Evolutionary conservation across 2,797 vertebrate genomes (phyloP), one percentile per base, ranked within the genome.

Genomic region (Anguilla anguilla): DNA sequence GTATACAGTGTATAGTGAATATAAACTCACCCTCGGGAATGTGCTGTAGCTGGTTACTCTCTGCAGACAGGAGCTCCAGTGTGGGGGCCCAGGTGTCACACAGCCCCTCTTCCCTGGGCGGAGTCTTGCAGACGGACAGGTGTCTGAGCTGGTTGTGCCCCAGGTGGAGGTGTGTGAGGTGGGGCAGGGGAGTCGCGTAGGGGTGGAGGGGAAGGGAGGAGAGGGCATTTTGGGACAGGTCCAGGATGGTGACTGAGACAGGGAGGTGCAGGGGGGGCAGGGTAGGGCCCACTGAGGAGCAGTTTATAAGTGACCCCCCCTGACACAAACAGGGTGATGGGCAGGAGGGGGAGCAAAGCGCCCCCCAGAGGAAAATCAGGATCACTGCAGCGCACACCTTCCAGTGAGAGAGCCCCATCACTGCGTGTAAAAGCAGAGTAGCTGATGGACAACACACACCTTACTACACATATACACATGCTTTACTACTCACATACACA

Each of bases 21-120:
- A 74, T 74, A 79, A n/a, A 55, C 96, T 95, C 95, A 98, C 98
- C 97, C 92, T 92, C 91, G 89, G 98, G 97, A 91, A 97, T 88
- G 84, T 88, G 55, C 0, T 89, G 90, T 3, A 99, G 96, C 51
- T 94, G 93, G 93, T 99, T 98, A 93, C 94, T 95, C 91, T 96
- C 96, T 88, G 94, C 90, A 91, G 95, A 96, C 53, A 98, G 89
- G 89, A 95, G 91, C 94, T 96, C 95, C 90, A 98, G 93, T 93
- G 92, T 84, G 15, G 95, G 96, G 92, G 97, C 95, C 93, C 96
- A 96, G 2, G 89, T 4, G 0, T 89, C 77, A 84, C 92, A 95
- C 59, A 87, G 90, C 81, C 92, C 82, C 85, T 53, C 51, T 39
- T 57, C 1, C 9, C 1, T 53, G 31, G 69, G 53, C 84, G 86